Percentiles rank a stretch among this genome's conserved stretches.
phyloP scores from a whole-genome alignment of 64 coral and sea anemone genomes.

The Porites australiensis region DNA sequence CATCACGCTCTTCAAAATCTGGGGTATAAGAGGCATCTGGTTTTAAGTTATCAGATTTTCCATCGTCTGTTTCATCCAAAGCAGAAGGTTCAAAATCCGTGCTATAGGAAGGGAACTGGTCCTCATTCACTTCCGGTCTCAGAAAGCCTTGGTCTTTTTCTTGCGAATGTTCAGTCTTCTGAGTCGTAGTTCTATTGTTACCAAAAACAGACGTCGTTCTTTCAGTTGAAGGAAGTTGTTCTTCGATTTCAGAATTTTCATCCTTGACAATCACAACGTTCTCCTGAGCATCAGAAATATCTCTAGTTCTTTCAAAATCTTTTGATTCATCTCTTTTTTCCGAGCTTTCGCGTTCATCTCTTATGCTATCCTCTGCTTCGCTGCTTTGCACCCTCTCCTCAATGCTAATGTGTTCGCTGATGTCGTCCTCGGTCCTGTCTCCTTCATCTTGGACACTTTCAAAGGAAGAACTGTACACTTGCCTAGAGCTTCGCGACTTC shows the following conservation, averaged over 20 bases:
- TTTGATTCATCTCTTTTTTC: not conserved
- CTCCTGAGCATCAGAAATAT: constrained; percentile 36
- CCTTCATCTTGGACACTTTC: constrained; percentile 40
- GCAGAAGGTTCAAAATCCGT: constrained; percentile 75
- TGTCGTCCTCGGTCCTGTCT: constrained; percentile 69
- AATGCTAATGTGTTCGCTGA: constrained; percentile 78
- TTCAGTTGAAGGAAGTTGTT: constrained; percentile 12
- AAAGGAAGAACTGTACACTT: constrained; percentile 42
- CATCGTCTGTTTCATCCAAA: constrained; percentile 50
- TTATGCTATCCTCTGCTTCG: not conserved
- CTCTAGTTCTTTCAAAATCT: not conserved
- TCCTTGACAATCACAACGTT: not conserved
- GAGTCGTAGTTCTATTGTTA: not conserved
- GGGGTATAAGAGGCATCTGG: constrained; percentile 23
- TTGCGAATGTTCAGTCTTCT: not conserved
- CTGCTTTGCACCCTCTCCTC: constrained; percentile 33
- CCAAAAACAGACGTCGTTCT: not conserved
- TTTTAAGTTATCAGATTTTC: constrained; percentile 14
- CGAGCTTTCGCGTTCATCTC: not conserved
- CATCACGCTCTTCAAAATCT: constrained; percentile 45
- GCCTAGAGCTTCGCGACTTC: not conserved
- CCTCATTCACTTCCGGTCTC: not conserved
- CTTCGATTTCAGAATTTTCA: constrained; percentile 64
- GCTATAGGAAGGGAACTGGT: constrained; percentile 53
- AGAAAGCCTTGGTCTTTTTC: not conserved